Evolutionary conservation across 2,797 vertebrate species (phyloP).

Genomic region (Clarias platycephalus): DNA sequence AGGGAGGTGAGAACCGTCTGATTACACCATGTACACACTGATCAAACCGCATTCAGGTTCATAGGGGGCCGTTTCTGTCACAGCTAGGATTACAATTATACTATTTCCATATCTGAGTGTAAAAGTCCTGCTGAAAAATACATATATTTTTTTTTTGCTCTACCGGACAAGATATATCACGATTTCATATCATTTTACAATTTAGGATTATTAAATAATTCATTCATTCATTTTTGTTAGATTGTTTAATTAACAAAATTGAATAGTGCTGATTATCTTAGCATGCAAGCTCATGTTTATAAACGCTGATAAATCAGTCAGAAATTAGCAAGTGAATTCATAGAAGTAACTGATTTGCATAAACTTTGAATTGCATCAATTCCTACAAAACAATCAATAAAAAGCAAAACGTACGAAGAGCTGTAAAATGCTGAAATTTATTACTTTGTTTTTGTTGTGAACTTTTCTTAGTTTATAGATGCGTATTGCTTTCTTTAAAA

Average conservation of each 20-base stretch:
- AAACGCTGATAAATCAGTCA: not conserved
- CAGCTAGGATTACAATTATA: not conserved
- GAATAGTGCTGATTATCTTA: not conserved
- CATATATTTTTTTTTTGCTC: not conserved
- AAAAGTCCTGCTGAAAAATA: not conserved
- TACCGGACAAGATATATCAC: not conserved
- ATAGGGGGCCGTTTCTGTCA: not conserved
- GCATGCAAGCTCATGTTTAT: not conserved
- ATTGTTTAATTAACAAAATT: not conserved
- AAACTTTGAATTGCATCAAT: not conserved
- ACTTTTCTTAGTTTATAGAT: not conserved
- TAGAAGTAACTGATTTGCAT: not conserved
- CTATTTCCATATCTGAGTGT: not conserved
- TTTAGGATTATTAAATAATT: too few species aligned
- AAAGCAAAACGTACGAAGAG: not conserved
- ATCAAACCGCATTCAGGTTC: not conserved
- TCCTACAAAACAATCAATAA: not conserved
- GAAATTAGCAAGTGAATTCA: not conserved
- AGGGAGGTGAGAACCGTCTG: constrained; percentile 78
- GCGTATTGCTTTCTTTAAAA: not conserved
- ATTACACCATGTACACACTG: not conserved
- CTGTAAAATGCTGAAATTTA: not conserved
- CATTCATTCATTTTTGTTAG: not conserved
- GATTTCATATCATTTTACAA: too few species aligned
- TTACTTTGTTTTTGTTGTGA: not conserved